Conservation (phyloP, 1,140 invertebrate species). For the Atta colombica region DNA sequence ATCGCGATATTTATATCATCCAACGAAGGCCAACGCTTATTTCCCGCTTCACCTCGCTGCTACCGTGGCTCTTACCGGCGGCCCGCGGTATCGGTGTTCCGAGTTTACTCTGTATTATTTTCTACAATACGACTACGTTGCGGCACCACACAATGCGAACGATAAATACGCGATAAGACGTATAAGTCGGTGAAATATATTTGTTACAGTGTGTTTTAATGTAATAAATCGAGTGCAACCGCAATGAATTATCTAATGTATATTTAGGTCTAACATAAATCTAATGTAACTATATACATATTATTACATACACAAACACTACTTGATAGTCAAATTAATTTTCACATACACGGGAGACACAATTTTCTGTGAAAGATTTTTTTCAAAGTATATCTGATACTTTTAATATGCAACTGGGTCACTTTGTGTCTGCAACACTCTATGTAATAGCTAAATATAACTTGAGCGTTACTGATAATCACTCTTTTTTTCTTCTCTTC, state of each 20-base stretch:
- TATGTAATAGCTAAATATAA: slow-evolving; percentile 43
- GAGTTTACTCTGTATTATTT: slow-evolving; percentile 50
- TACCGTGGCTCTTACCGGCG: slow-evolving; percentile 31
- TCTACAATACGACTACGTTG: slow-evolving; percentile 50
- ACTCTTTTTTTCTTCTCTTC: background rate
- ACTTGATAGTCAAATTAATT: slow-evolving; percentile 9
- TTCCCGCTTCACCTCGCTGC: slow-evolving; percentile 48
- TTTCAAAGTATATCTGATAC: slow-evolving; percentile 13
- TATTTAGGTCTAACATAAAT: slow-evolving; percentile 6
- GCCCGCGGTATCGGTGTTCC: slow-evolving; percentile 36
- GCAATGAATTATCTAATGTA: no score
- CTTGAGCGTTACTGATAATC: slow-evolving; percentile 41
- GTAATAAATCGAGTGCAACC: slow-evolving; percentile 31
- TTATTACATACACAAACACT: background rate
- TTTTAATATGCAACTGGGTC: slow-evolving; percentile 53
- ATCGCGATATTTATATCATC: slow-evolving; percentile 58
- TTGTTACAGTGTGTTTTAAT: slow-evolving; percentile 36
- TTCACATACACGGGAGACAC: background rate
- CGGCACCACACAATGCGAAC: slow-evolving; percentile 33
- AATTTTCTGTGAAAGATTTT: background rate
- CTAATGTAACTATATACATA: background rate
- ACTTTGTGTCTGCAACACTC: slow-evolving; percentile 44
- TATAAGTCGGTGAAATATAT: slow-evolving; percentile 40
- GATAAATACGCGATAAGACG: slow-evolving; percentile 45
- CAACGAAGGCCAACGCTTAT: slow-evolving; percentile 52